phyloP scores from a whole-genome alignment of 1,140 invertebrate genomes.

The Euura saliciscinereae region DNA sequence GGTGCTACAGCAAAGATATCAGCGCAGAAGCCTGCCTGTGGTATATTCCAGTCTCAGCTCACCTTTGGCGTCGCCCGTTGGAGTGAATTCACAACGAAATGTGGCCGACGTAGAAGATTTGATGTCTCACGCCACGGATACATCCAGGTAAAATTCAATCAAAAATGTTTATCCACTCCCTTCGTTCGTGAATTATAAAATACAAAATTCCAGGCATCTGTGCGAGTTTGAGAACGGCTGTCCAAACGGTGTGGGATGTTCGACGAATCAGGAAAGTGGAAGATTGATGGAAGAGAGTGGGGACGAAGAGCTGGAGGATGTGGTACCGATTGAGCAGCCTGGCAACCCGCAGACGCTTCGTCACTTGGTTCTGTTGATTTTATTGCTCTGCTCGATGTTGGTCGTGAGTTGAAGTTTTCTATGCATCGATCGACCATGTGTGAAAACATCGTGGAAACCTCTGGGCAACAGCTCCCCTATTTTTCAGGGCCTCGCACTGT shows the following conservation, averaged over 20 bases:
- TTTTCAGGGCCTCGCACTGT: slow-evolving; percentile 80
- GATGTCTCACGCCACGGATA: slow-evolving; percentile 41
- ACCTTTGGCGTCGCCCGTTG: slow-evolving; percentile 39
- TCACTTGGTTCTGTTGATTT: slow-evolving; percentile 84
- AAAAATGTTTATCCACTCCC: background rate
- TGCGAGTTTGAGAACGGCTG: slow-evolving; percentile 40
- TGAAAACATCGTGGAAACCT: slow-evolving; percentile 18
- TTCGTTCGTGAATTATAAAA: slow-evolving; percentile 5
- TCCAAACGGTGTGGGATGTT: slow-evolving; percentile 33
- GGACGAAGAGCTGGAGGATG: slow-evolving; percentile 32
- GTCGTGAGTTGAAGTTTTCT: slow-evolving; percentile 67
- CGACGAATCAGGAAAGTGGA: slow-evolving; percentile 30
- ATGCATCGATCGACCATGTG: background rate
- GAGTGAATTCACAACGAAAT: slow-evolving; percentile 49
- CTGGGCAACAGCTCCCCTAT: slow-evolving; percentile 19
- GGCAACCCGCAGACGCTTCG: slow-evolving; percentile 76
- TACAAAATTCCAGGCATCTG: slow-evolving; percentile 9
- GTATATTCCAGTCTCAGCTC: slow-evolving; percentile 49
- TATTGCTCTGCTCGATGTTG: slow-evolving; percentile 85
- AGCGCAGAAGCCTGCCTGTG: slow-evolving; percentile 49
- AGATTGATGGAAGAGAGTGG: slow-evolving; percentile 39
- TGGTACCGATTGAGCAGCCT: slow-evolving; percentile 54
- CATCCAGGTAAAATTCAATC: slow-evolving; percentile 29
- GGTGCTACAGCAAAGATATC: slow-evolving; percentile 76
- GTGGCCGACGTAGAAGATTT: slow-evolving; percentile 78